Evolutionary conservation across 2,113 vertebrate species (phyloP).

Genomic region (Cercopithecus mona): DNA sequence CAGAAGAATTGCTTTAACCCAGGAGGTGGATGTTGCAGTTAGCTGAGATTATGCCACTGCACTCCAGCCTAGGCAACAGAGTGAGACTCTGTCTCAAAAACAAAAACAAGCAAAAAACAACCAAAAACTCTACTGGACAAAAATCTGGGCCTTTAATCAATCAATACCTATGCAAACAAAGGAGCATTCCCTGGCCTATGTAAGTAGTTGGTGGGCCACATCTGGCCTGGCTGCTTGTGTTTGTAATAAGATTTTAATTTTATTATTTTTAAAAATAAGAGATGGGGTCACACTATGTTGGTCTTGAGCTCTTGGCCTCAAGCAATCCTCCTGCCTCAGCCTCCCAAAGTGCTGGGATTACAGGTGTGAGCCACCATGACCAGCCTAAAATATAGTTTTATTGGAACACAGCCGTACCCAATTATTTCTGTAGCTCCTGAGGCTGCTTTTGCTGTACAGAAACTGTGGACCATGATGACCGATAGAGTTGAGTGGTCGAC

Average conservation of each 20-base stretch:
- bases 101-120: too few relatives aligned
- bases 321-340: too few relatives aligned
- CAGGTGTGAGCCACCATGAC: too few relatives aligned
- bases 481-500: background rate
- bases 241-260: background rate
- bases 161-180: background rate
- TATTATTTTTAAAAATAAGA: too few relatives aligned
- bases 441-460: background rate
- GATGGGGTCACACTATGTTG: too few relatives aligned
- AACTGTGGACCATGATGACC: background rate
- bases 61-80: too few relatives aligned
- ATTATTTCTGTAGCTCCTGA: background rate
- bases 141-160: background rate
- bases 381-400: background rate
- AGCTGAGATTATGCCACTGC: too few relatives aligned
- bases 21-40: too few relatives aligned
- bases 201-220: background rate
- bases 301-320: too few relatives aligned
- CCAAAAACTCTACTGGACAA: background rate
- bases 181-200: background rate
- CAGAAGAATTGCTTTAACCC: too few relatives aligned
- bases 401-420: background rate
- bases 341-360: too few relatives aligned
- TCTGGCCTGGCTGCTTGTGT: background rate
- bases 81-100: too few relatives aligned